These are phyloP conservation scores for Microctonus hyperodae DNA, from an alignment of 2,888 invertebrate genomes.

Conservation along the genomic window DNA sequence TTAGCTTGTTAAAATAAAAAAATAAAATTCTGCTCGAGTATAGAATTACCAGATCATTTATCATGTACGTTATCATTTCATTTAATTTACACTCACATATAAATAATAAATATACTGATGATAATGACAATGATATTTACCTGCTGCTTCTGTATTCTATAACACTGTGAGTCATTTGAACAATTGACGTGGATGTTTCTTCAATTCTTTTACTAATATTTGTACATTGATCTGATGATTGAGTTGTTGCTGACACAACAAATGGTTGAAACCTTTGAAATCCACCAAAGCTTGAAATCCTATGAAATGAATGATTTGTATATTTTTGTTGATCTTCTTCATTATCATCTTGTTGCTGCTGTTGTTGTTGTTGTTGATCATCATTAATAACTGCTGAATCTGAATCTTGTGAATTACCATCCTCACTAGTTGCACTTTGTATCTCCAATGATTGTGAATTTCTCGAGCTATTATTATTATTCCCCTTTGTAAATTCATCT, in stretches of 20 bases:
- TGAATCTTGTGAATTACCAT: constrained; percentile 56
- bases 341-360: constrained; percentile 13
- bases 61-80: neutral
- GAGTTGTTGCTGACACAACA: constrained; percentile 55
- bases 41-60: neutral
- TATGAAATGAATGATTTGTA: constrained; percentile 55
- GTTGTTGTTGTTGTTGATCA: constrained; percentile 40
- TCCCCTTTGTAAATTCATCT: constrained; percentile 30
- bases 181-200: constrained; percentile 52
- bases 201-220: constrained; percentile 45
- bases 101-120: constrained; percentile 12
- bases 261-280: constrained; percentile 59
- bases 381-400: constrained; percentile 48
- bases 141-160: constrained; percentile 60
- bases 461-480: constrained; percentile 39
- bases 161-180: constrained; percentile 58
- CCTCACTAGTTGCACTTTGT: constrained; percentile 50
- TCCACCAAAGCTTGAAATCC: constrained; percentile 57
- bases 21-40: neutral
- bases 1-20: too few species aligned
- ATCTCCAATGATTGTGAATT: constrained; percentile 49
- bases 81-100: neutral
- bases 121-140: constrained; percentile 39
- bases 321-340: too few species aligned
- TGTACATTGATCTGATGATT: constrained; percentile 42